phyloP scores from a whole-genome alignment of 2,113 vertebrate species.

The Rhynchomys soricoides region DNA sequence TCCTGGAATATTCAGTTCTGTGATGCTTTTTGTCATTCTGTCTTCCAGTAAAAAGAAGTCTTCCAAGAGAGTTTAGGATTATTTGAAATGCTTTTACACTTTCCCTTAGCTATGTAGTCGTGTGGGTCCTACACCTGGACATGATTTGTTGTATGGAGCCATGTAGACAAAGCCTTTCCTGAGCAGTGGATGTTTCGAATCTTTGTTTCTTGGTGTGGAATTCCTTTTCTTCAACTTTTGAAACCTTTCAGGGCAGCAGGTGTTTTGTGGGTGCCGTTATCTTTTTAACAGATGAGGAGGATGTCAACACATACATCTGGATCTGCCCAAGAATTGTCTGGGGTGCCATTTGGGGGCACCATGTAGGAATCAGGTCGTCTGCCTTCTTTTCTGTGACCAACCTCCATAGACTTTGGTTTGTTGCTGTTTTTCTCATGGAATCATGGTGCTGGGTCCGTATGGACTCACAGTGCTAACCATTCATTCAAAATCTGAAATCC shows the following conservation, averaged over 20 bases:
- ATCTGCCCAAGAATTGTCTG: background rate
- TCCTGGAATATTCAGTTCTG: background rate
- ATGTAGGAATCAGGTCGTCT: rapidly evolving
- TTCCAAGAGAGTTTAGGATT: background rate
- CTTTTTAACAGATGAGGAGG: background rate
- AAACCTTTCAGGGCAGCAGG: background rate
- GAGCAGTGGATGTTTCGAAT: background rate
- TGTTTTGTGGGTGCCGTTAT: background rate
- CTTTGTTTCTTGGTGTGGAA: background rate
- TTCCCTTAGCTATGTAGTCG: background rate
- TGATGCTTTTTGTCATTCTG: background rate
- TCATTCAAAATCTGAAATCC: background rate
- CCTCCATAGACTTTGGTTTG: background rate
- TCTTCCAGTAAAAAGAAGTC: background rate
- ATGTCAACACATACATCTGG: background rate
- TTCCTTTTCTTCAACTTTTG: background rate
- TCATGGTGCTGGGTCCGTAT: rapidly evolving
- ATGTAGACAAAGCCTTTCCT: background rate
- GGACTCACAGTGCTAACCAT: background rate
- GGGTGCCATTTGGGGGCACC: background rate
- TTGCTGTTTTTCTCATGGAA: background rate
- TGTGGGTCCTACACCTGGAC: background rate
- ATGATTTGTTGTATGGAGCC: background rate
- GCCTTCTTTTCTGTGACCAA: background rate
- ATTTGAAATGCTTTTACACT: background rate